These are phyloP conservation scores for Pheosia gnoma DNA, from an alignment of 2,888 invertebrate genomes.

Conservation along the genomic window DNA sequence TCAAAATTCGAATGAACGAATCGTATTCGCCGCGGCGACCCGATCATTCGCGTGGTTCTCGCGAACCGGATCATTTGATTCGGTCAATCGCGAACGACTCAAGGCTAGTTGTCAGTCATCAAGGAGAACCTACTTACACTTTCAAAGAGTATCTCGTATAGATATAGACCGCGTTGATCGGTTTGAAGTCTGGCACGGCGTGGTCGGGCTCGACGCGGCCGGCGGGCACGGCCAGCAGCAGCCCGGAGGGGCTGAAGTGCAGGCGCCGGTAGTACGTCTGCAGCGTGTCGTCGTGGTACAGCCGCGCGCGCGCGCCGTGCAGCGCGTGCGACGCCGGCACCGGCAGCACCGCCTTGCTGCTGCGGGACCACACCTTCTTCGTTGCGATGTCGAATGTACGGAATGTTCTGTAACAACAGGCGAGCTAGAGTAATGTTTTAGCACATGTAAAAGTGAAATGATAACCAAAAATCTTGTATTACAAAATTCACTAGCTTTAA, in stretches of 20 bases:
- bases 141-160: conserved; percentile 85
- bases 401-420: conserved; percentile 80
- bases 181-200: conserved; percentile 83
- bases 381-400: conserved; percentile 87
- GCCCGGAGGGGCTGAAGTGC: conserved; percentile 96
- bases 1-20: too few species aligned
- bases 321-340: conserved; percentile 85
- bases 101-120: too few species aligned
- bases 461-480: too few species aligned
- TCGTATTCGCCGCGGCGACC: too few species aligned
- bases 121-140: conserved; percentile 69
- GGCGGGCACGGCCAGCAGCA: conserved; percentile 94
- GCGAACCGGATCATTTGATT: too few species aligned
- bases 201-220: conserved; percentile 90
- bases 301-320: conserved; percentile 85
- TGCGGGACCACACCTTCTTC: conserved; percentile 87
- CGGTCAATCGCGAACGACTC: too few species aligned
- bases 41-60: too few species aligned
- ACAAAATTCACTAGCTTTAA: too few species aligned
- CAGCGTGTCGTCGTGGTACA: conserved; percentile 96
- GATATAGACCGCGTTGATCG: conserved; percentile 83
- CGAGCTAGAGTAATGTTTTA: not conserved
- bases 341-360: conserved; percentile 84
- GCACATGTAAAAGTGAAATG: too few species aligned
- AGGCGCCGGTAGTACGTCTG: conserved; percentile 97